Base-by-base conservation (phyloP, 2,888 invertebrate genomes). In the Bursaphelenchus okinawaensis region DNA sequence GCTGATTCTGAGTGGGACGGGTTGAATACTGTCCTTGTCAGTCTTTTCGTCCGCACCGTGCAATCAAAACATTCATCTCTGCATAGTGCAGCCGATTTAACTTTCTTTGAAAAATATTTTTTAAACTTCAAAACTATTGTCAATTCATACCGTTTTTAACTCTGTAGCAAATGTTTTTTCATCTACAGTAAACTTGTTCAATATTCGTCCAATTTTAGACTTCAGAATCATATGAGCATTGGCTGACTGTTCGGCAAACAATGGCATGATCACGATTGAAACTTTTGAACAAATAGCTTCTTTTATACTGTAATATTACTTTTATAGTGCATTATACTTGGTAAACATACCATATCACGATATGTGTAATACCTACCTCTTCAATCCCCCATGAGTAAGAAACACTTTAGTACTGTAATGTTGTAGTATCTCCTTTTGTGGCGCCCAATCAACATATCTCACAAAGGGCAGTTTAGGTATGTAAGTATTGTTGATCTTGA, bases 301-400 rank as follows among this genome's bases (percentile, higher is more conserved):
- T 19, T 62, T 62, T 20, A 68, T 56, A 52, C 68, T 68, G 19
- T 50, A 59, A 52, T 55, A 12, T n/a, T n/a, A n/a, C n/a, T n/a
- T n/a, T n/a, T n/a, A n/a, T n/a, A n/a, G n/a, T n/a, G n/a, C n/a
- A n/a, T 29, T 29, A 9, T 29, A 9, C 29, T 9, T 29, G 29
- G 29, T 9, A 29, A 29, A 29, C 7, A 9, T 29, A 29, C 29
- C 22, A 59, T 55, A 7, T n/a, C 9, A 8, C n/a, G 50, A 8
- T 51, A 7, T 20, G 8, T 9, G 7, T 9, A 7, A 19, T 28
- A 7, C 40, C 0, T 16, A 72, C 72, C 69, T 71, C 51, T 73
- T 73, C 16, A 75, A 62, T 52, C 73, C 73, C 4, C 70, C 73
- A 57, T 73, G 73, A 12, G 68, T 64, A 22, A 73, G 61, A 52